Percentiles rank a stretch among this genome's conserved stretches.
phyloP scores from a whole-genome alignment of 2,888 invertebrate genomes.

The Andrena fulva region DNA sequence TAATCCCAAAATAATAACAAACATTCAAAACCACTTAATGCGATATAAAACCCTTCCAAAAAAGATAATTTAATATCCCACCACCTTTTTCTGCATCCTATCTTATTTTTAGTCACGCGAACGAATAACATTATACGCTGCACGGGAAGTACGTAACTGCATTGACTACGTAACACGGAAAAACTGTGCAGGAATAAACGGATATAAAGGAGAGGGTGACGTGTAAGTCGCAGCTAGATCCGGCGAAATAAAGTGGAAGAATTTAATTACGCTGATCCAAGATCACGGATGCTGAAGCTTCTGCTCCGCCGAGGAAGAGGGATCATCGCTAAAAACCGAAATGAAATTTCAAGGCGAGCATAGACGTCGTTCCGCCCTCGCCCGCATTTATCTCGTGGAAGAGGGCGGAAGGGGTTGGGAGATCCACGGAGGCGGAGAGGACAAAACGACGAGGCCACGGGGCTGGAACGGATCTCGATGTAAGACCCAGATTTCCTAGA shows the following conservation, averaged over 20 bases:
- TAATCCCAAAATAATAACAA: not conserved
- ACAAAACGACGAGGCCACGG: constrained; percentile 56
- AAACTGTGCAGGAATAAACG: not conserved
- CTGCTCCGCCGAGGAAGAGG: not conserved
- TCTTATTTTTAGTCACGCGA: not conserved
- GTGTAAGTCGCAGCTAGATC: not conserved
- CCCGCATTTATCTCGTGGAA: constrained; percentile 46
- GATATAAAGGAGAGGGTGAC: not conserved
- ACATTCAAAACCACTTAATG: no score
- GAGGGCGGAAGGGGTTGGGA: not conserved
- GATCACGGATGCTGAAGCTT: constrained; percentile 30
- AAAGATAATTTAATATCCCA: no score
- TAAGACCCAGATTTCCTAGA: constrained; percentile 54
- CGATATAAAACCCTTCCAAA: no score
- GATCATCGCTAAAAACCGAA: constrained; percentile 49
- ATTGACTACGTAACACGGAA: not conserved
- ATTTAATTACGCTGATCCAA: constrained; percentile 43
- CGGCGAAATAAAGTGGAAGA: constrained; percentile 30
- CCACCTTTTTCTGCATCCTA: no score
- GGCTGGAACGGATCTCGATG: constrained; percentile 47
- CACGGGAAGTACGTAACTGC: not conserved
- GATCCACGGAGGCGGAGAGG: constrained; percentile 13
- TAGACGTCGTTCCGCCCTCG: constrained; percentile 25
- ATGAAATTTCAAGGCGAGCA: constrained; percentile 53
- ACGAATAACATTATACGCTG: not conserved